Conservation (phyloP, 2,888 invertebrate species). For the Matsumyia berberina region DNA sequence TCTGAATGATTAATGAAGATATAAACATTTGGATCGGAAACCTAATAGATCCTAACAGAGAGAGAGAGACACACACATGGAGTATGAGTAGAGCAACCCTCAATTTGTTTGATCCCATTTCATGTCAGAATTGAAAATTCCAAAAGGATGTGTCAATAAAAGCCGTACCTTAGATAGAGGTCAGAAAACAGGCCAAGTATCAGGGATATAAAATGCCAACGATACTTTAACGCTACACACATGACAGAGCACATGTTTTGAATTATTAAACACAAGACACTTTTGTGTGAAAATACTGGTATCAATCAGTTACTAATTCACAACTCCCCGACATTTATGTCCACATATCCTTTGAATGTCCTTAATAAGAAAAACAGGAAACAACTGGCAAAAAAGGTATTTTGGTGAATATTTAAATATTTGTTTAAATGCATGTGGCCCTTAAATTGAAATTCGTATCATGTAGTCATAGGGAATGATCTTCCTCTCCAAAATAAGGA, state of each 20-base stretch:
- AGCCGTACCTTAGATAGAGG: conserved; percentile 8
- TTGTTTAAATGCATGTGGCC: no score
- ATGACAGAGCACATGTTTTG: conserved; percentile 3
- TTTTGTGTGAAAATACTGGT: neutral
- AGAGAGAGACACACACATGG: no score
- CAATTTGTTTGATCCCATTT: conserved; percentile 52
- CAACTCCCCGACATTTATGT: neutral
- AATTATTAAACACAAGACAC: conserved; percentile 24
- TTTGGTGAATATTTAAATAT: no score
- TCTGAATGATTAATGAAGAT: conserved; percentile 74
- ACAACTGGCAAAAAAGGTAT: no score
- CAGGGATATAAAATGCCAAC: conserved; percentile 1
- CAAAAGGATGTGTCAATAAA: conserved; percentile 36
- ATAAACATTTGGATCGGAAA: conserved; percentile 64
- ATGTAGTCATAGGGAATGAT: no score
- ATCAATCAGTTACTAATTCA: conserved; percentile 22
- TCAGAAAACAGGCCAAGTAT: neutral
- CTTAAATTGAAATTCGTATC: no score
- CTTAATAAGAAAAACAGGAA: neutral
- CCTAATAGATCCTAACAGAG: conserved; percentile 15
- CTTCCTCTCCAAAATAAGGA: no score
- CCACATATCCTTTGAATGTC: neutral
- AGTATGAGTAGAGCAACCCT: conserved; percentile 35
- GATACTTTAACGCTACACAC: conserved; percentile 10
- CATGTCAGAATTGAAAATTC: conserved; percentile 60